Conservation (phyloP, 2,113 vertebrate species). For the Aythya baeri region DNA sequence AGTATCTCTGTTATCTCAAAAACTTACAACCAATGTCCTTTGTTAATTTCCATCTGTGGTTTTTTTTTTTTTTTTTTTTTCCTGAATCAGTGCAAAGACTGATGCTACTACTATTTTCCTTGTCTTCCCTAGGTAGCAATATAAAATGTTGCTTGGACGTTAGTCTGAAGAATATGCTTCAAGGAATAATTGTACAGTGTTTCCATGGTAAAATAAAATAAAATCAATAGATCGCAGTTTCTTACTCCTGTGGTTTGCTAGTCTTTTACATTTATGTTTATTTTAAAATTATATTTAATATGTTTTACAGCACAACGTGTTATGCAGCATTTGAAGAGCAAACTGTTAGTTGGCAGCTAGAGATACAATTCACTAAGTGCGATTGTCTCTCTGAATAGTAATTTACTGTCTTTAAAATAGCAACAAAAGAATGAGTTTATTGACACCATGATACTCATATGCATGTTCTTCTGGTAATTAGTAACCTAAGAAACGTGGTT, state of each 20-base stretch:
- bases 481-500: not conserved
- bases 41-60: not conserved
- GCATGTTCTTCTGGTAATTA: not conserved
- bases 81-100: not conserved
- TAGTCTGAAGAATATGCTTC: not conserved
- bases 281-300: not conserved
- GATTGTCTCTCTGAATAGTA: not conserved
- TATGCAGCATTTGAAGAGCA: not conserved
- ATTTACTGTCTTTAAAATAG: not conserved
- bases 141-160: not conserved
- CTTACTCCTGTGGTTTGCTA: not conserved
- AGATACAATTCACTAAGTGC: not conserved
- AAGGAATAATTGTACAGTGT: not conserved
- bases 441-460: not conserved
- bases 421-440: not conserved
- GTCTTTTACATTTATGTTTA: not conserved
- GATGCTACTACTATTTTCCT: not conserved
- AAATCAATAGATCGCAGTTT: not conserved
- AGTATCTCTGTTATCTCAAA: not conserved
- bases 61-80: not conserved
- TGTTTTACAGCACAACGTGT: not conserved
- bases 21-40: not conserved
- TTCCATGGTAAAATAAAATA: not conserved
- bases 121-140: not conserved
- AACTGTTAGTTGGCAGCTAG: not conserved